A percentile compares a stretch with the other conserved stretches of the same genome.
Evolutionary conservation across 2,113 vertebrate species (phyloP).

Genomic region (Maccullochella peelii): DNA sequence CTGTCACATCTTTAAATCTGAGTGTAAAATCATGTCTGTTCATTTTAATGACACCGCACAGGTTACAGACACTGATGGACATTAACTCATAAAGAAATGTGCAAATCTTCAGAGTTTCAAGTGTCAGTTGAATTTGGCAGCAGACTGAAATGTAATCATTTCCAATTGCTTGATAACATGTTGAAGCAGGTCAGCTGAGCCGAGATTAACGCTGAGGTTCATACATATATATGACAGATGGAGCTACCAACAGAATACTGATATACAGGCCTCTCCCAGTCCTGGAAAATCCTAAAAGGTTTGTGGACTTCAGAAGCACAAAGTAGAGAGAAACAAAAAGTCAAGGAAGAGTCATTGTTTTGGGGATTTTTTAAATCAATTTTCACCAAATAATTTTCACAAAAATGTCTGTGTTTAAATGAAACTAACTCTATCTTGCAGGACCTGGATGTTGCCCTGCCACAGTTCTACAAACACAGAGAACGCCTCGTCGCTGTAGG

Average conservation of each 20-base stretch:
- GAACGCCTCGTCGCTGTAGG: conserved; percentile 67
- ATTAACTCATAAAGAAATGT: neutral
- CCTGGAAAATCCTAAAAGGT: neutral
- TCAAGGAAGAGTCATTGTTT: neutral
- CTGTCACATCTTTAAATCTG: neutral
- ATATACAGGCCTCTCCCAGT: too few relatives aligned
- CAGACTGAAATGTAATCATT: neutral
- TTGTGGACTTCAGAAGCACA: neutral
- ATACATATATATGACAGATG: neutral
- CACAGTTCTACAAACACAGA: conserved; percentile 69
- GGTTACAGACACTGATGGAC: neutral
- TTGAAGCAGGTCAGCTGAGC: conserved; percentile 13
- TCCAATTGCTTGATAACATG: neutral
- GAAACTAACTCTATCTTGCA: neutral
- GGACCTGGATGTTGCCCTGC: conserved; percentile 74
- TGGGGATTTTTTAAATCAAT: neutral
- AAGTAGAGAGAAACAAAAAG: neutral
- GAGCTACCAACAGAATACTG: neutral
- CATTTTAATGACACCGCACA: neutral
- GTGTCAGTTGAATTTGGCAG: neutral
- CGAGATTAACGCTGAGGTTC: neutral
- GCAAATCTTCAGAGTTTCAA: neutral
- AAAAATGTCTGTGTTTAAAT: too few relatives aligned
- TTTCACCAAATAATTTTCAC: too few relatives aligned
- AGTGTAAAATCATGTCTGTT: neutral